These are phyloP conservation scores for Drosophila erecta DNA, from an alignment of 1,140 invertebrate species.

Conservation along the genomic window DNA sequence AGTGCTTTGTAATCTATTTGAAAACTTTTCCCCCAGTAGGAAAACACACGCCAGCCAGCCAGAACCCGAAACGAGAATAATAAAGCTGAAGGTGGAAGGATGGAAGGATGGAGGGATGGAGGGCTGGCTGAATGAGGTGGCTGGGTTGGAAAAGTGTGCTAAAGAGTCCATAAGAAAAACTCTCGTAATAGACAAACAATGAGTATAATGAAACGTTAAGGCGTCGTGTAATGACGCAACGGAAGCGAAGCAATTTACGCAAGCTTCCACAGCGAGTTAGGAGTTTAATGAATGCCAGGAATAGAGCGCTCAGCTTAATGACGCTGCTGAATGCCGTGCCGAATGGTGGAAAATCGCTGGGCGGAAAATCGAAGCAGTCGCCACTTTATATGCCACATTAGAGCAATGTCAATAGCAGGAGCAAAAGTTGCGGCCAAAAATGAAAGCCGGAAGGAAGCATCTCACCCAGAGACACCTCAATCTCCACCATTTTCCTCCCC, in stretches of 20 bases:
- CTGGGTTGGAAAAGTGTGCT: conserved; percentile 4
- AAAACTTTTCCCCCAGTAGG: conserved; percentile 54
- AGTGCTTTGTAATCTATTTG: conserved; percentile 80
- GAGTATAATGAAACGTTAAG: conserved; percentile 63
- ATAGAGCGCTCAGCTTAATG: conserved; percentile 68
- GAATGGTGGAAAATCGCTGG: conserved; percentile 18
- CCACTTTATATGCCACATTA: conserved; percentile 57
- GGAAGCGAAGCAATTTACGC: conserved; percentile 69
- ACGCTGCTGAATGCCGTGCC: conserved; percentile 16
- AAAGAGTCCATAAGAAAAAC: conserved; percentile 45
- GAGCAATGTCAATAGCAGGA: conserved; percentile 53
- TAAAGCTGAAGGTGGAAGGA: conserved; percentile 8
- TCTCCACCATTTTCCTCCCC: not conserved
- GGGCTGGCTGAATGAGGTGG: not conserved
- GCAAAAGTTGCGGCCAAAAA: conserved; percentile 51
- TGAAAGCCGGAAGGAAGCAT: conserved; percentile 13
- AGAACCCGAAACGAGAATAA: conserved; percentile 27
- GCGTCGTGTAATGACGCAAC: conserved; percentile 67
- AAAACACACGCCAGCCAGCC: conserved; percentile 26
- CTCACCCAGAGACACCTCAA: not conserved
- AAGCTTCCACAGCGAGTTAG: conserved; percentile 53
- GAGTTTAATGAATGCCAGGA: conserved; percentile 56
- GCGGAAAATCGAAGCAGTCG: conserved; percentile 52
- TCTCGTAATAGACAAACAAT: conserved; percentile 74
- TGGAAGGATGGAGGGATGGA: not conserved